A percentile compares a stretch with the other conserved stretches of the same genome.
Conservation (phyloP, 1,140 invertebrate species). For the Chrysopa pallens region DNA sequence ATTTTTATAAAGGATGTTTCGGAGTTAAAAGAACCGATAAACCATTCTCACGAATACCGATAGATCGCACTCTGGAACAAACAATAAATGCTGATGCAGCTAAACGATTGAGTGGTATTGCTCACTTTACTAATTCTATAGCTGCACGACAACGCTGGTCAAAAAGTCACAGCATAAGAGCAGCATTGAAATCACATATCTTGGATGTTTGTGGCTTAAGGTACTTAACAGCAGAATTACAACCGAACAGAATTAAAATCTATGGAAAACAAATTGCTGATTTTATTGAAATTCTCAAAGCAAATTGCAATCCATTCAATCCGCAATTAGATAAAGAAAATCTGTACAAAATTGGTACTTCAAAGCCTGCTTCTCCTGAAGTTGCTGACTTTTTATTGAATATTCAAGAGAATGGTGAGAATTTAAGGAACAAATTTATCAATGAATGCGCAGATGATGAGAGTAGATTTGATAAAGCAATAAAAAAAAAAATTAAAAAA, state of each 20-base stretch:
- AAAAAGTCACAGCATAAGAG: conserved; percentile 7
- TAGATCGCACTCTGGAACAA: conserved; percentile 14
- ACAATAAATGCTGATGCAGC: conserved; percentile 15
- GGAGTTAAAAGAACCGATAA: conserved; percentile 11
- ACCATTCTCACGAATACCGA: conserved; percentile 9
- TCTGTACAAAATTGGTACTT: neutral
- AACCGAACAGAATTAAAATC: neutral
- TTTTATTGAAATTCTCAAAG: neutral
- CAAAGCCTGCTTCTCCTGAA: neutral
- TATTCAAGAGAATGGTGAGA: neutral
- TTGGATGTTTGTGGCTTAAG: conserved; percentile 1
- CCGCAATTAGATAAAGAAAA: neutral
- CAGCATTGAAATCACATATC: conserved; percentile 6
- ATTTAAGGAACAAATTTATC: neutral
- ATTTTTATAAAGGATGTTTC: conserved; percentile 8
- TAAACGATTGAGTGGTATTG: conserved; percentile 8
- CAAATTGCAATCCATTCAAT: neutral
- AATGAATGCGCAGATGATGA: neutral
- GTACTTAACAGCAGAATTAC: neutral
- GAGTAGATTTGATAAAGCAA: neutral
- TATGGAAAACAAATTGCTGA: neutral
- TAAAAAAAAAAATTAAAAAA: neutral
- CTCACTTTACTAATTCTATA: conserved; percentile 11
- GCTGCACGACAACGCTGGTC: conserved; percentile 8
- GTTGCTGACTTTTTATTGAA: neutral